Conservation (phyloP, 2,113 vertebrate genomes). For the Tachuris rubrigastra region DNA sequence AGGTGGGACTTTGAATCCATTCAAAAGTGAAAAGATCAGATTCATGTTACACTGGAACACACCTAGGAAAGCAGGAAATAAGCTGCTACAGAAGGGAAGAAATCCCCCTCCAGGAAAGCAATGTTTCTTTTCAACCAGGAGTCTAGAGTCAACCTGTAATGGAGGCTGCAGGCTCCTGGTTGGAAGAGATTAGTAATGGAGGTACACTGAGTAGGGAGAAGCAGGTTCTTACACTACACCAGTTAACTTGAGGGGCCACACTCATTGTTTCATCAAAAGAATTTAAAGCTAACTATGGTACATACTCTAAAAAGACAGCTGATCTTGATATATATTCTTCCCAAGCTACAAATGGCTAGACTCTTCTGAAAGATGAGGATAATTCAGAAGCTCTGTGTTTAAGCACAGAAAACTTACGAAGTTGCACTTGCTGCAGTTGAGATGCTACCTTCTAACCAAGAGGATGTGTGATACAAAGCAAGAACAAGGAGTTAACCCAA, state of each 20-base stretch:
- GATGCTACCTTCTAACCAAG: accelerated
- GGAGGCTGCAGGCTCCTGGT: background rate
- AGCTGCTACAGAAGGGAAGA: background rate
- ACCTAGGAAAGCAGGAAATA: background rate
- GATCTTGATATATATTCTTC: background rate
- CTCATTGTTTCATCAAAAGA: background rate
- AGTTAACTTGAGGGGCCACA: background rate
- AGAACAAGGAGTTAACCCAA: background rate
- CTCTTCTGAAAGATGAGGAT: background rate
- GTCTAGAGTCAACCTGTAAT: background rate
- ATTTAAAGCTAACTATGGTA: background rate
- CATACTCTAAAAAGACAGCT: background rate
- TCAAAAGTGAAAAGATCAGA: background rate
- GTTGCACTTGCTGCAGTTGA: background rate
- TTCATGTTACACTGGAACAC: background rate
- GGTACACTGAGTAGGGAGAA: background rate
- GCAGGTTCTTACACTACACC: background rate
- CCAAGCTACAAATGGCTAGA: background rate
- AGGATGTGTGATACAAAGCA: background rate
- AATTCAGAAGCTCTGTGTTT: background rate
- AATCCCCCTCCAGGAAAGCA: background rate
- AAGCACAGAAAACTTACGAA: background rate
- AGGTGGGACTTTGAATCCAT: background rate
- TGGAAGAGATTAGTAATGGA: background rate
- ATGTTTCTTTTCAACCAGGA: no score